Evolutionary conservation across 2,797 vertebrate genomes (phyloP), one percentile per base, ranked within the genome.

Genomic region (Sebastes itinus): DNA sequence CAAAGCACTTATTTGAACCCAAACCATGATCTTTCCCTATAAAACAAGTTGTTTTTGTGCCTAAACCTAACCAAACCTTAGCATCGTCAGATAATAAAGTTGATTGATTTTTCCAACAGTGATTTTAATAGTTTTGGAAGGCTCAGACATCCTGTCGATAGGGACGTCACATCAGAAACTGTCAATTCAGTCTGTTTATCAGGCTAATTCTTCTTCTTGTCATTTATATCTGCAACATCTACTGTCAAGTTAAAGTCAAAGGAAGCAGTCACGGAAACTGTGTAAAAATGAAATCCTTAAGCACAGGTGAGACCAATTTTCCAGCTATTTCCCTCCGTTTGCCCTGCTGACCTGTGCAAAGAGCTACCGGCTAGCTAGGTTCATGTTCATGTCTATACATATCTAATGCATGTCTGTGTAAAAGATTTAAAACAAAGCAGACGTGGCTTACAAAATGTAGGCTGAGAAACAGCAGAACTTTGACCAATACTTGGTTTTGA

Each of bases 281-380:
- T 77, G 59, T 52, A 75, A 67, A 63, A 77, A 42, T 33, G n/a
- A 78, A 86, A 74, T 32, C 64, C 67, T 73, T 85, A 76, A 62
- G 60, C 64, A 69, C 91, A 94, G 89, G 80, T 92, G 92, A 93
- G 87, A 89, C n/a, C 82, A 62, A 91, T 94, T 95, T 92, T 83
- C 63, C 67, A 83, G 80, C 87, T 84, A 88, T 90, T 88, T 87
- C 88, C 83, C 65, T 72, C 7, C 46, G 32, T 30, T 77, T 92
- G 83, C 28, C 87, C 87, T 10, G 14, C 56, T 92, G 92, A 92
- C 92, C 90, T 79, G 62, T 65, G 52, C 52, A 72, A 38, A 70
- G 52, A 80, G 86, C 83, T 89, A 87, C 82, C 22, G 80, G 87
- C 77, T 72, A 55, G 74, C 74, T 38, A 38, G 58, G 22, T 84